These are phyloP conservation scores for Himantopus leucocephalus DNA, from an alignment of 2,113 vertebrate species.

Conservation along the genomic window DNA sequence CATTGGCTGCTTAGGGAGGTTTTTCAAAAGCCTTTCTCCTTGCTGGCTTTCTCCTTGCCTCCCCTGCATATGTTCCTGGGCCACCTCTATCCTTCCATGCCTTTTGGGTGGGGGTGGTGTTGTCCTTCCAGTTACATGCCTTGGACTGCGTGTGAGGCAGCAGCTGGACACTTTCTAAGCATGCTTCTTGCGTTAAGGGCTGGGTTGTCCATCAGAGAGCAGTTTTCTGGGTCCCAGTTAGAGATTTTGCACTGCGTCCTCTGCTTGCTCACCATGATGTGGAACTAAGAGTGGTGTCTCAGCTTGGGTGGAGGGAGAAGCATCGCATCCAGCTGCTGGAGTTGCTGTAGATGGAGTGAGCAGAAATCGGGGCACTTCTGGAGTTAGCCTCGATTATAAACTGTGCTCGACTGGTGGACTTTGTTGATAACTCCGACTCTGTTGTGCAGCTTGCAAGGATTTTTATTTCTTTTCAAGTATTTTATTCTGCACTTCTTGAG, in stretches of 20 bases:
- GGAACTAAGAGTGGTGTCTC: not conserved
- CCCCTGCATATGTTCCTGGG: not conserved
- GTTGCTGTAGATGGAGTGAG: not conserved
- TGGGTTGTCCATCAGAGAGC: not conserved
- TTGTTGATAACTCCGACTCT: not conserved
- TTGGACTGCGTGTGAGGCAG: not conserved
- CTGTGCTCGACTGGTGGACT: not conserved
- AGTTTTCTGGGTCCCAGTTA: not conserved
- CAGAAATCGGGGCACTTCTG: not conserved
- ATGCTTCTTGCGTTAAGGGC: fast-evolving
- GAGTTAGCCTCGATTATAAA: not conserved
- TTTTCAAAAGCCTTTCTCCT: not conserved
- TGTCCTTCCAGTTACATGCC: not conserved
- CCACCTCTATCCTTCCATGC: not conserved
- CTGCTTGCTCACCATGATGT: fast-evolving
- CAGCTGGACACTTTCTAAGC: not conserved
- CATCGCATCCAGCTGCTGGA: not conserved
- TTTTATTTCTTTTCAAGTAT: not conserved
- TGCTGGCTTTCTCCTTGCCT: not conserved
- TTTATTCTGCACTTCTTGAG: not conserved
- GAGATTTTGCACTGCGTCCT: not conserved
- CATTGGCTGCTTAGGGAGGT: not conserved
- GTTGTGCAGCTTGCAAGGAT: not conserved
- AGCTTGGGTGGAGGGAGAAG: not conserved
- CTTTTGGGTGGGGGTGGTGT: not conserved